Percentiles rank a stretch among this genome's conserved stretches.
Evolutionary conservation across 2,797 vertebrate genomes (phyloP).

Genomic region (Phoeniculus purpureus): DNA sequence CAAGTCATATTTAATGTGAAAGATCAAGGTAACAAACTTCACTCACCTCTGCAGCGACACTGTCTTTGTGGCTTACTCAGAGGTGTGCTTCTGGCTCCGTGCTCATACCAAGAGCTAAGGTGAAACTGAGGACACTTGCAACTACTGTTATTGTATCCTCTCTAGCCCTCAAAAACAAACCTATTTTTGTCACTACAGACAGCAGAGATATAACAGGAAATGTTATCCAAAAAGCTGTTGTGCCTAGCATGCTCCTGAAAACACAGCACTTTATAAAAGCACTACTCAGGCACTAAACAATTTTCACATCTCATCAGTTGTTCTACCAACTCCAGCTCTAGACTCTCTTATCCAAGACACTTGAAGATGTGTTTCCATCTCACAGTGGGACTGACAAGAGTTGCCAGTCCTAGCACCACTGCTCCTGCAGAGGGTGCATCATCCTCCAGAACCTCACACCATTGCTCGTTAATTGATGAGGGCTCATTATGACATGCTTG

Average conservation of each 20-base stretch:
- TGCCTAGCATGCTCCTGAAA: background rate
- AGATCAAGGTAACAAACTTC: background rate
- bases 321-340: background rate
- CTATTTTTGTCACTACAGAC: background rate
- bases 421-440: background rate
- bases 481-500: background rate
- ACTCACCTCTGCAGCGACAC: background rate
- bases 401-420: background rate
- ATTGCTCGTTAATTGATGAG: accelerated
- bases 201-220: background rate
- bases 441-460: background rate
- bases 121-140: background rate
- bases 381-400: background rate
- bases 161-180: too few species aligned
- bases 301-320: accelerated
- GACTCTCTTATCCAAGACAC: background rate
- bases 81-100: background rate
- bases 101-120: background rate
- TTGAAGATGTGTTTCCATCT: accelerated
- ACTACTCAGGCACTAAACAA: background rate
- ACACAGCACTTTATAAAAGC: background rate
- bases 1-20: background rate
- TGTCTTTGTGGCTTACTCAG: background rate
- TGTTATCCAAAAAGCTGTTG: background rate
- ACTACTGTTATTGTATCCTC: background rate